Conservation (phyloP, 1,140 invertebrate genomes). For the Dufourea novaeangliae region DNA sequence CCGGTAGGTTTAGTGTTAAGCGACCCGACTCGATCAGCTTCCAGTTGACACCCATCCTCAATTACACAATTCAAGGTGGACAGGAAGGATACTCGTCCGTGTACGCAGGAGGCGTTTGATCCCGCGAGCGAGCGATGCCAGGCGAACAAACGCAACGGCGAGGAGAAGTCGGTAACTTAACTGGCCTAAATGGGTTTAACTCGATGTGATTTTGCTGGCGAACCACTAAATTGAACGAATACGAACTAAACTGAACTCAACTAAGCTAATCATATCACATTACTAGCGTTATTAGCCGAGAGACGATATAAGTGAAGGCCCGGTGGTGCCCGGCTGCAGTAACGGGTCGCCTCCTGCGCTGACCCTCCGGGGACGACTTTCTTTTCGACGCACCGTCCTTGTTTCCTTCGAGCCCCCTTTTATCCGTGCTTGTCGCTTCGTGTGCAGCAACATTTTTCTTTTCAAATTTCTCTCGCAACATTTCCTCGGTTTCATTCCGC, state of each 20-base stretch:
- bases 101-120: slow-evolving; percentile 38
- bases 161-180: slow-evolving; percentile 78
- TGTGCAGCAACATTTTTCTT: not conserved
- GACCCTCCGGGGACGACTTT: slow-evolving; percentile 72
- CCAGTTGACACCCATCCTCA: too few relatives aligned
- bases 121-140: slow-evolving; percentile 37
- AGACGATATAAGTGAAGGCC: slow-evolving; percentile 81
- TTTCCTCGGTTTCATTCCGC: too few relatives aligned
- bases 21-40: too few relatives aligned
- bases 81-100: too few relatives aligned
- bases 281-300: slow-evolving; percentile 81
- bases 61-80: too few relatives aligned
- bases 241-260: slow-evolving; percentile 82
- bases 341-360: slow-evolving; percentile 78
- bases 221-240: slow-evolving; percentile 81
- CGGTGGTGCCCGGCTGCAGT: slow-evolving; percentile 74
- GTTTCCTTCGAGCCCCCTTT: slow-evolving; percentile 1
- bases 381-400: slow-evolving; percentile 48
- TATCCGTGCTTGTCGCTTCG: not conserved
- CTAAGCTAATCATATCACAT: slow-evolving; percentile 82
- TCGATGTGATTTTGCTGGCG: slow-evolving; percentile 81
- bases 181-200: slow-evolving; percentile 80
- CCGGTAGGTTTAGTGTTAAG: too few relatives aligned
- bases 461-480: too few relatives aligned
- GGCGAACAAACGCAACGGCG: slow-evolving; percentile 61